phyloP scores from a whole-genome alignment of 2,888 invertebrate genomes.

The Digitonthophagus gazella region DNA sequence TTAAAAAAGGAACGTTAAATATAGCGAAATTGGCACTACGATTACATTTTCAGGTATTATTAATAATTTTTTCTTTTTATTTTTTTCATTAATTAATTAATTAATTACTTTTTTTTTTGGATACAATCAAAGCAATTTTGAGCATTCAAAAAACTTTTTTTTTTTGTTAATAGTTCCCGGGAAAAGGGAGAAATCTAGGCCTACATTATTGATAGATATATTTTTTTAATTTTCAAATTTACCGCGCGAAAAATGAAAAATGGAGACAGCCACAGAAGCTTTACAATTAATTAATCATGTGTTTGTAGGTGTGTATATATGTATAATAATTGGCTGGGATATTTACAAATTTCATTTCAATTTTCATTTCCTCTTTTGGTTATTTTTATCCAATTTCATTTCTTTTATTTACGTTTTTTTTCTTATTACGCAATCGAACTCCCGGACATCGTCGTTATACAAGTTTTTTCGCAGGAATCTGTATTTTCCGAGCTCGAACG shows the following conservation, averaged over 20 bases:
- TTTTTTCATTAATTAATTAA: not conserved
- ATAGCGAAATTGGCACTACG: not conserved
- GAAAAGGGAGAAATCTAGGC: not conserved
- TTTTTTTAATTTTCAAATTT: not conserved
- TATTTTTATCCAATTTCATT: not conserved
- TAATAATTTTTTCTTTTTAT: slow-evolving; percentile 2
- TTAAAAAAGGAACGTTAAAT: not conserved
- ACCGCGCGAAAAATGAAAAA: not conserved
- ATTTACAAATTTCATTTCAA: not conserved
- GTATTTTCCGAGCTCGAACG: slow-evolving; percentile 57
- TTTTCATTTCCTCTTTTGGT: not conserved
- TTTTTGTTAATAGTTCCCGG: not conserved
- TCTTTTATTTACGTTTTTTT: too few species aligned
- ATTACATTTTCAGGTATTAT: not conserved
- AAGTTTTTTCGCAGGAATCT: slow-evolving; percentile 56
- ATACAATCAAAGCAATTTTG: not conserved
- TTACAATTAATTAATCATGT: not conserved
- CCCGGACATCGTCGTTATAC: slow-evolving; percentile 59
- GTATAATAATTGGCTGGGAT: not conserved
- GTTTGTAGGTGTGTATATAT: not conserved
- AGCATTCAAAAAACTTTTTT: not conserved
- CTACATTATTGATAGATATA: not conserved
- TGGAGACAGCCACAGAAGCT: not conserved
- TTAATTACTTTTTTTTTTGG: not conserved
- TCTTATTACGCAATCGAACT: slow-evolving; percentile 59